A percentile compares a stretch with the other conserved stretches of the same genome.
phyloP scores from a whole-genome alignment of 2,113 vertebrate genomes.

The Gymnorhina tibicen region DNA sequence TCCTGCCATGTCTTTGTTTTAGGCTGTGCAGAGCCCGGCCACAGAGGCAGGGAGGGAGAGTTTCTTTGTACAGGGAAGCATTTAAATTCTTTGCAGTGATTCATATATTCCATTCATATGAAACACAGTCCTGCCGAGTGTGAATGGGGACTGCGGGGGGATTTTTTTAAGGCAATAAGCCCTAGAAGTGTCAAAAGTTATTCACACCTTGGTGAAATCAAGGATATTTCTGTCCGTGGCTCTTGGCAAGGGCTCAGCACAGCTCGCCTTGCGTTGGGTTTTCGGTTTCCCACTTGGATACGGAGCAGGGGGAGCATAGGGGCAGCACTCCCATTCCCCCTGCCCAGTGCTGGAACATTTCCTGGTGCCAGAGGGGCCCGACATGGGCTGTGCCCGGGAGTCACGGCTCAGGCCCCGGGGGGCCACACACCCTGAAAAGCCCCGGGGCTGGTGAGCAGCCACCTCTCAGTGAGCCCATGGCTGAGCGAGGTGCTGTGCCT shows the following conservation, averaged over 20 bases:
- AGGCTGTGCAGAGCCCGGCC: background rate
- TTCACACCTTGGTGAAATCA: slow-evolving; percentile 63
- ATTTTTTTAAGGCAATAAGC: slow-evolving; percentile 41
- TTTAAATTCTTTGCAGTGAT: slow-evolving; percentile 60
- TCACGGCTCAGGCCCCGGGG: accelerated
- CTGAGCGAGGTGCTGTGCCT: background rate
- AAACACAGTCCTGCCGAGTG: slow-evolving; percentile 25
- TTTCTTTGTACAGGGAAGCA: slow-evolving; percentile 52
- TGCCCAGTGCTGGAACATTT: background rate
- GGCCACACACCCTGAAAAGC: background rate
- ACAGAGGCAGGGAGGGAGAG: slow-evolving; percentile 2
- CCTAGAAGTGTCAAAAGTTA: slow-evolving; percentile 58
- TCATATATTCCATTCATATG: slow-evolving; percentile 67
- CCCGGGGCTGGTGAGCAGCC: background rate
- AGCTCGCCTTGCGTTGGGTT: background rate
- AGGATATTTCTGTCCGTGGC: slow-evolving; percentile 45
- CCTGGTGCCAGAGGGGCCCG: background rate
- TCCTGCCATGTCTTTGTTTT: slow-evolving; percentile 51
- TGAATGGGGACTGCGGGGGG: slow-evolving; percentile 49
- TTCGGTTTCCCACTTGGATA: slow-evolving; percentile 34
- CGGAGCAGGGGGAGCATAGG: background rate
- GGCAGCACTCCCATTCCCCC: background rate
- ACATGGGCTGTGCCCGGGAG: accelerated
- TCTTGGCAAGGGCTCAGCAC: slow-evolving; percentile 51
- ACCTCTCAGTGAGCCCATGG: accelerated